Base-by-base conservation (phyloP, 2,888 invertebrate genomes). In the Drosophila testacea region DNA sequence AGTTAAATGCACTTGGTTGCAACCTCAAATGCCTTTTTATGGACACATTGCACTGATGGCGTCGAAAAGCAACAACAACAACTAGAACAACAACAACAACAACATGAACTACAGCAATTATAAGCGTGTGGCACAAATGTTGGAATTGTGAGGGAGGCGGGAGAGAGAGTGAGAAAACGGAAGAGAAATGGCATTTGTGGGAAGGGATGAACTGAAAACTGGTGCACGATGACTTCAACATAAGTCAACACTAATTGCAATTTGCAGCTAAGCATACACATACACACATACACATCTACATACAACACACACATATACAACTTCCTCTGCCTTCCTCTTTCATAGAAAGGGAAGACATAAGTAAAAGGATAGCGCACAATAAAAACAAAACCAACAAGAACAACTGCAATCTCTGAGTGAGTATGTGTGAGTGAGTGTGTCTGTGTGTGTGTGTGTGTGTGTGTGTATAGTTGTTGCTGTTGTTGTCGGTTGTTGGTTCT, bases 171-270 rank as follows among this genome's bases (percentile, higher is more conserved):
- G 50, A 9, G 38, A 9, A 6, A 13, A 22, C 22, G 13, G 36
- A 42, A 16, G 10, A 28, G 10, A 22, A 30, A 38, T 28, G 27
- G 13, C 13, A 1, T 27, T 46, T 38, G 56, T 22, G 44, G 0
- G 28, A 9, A 30, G 61, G 51, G 22, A 54, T 57, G 70, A 60
- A 70, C 59, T 52, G 59, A 70, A 70, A 75, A 70, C 71, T 75
- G 75, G 54, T 71, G 75, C 70, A 75, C 75, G 71, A 75, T 75
- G 76, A 75, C 71, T 75, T 71, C 72, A 81, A 81, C 83, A 84
- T 86, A 84, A 86, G 86, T 84, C 83, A 84, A 83, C 84, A 84
- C 86, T 84, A 84, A 84, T 84, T 84, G 84, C 84, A 84, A 84
- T 83, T 84, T 84, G 86, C 77, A 77, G 79, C 73, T 76, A 81